Percentiles rank a stretch among this genome's conserved stretches.
Evolutionary conservation across 2,797 vertebrate species (phyloP).

Genomic region (Enteromius mattozi): DNA sequence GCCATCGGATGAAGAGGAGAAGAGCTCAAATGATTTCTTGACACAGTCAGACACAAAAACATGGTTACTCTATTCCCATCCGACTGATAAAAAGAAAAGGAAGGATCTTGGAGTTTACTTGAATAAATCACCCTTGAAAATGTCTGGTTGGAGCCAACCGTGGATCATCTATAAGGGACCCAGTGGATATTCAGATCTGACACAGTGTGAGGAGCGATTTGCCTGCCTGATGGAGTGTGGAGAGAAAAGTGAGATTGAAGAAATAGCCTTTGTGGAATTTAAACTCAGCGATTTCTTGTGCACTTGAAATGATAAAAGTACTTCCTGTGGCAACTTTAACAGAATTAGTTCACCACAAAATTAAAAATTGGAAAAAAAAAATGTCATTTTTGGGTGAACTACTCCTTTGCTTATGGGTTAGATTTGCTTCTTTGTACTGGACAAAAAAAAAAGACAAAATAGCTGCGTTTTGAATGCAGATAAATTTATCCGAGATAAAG

Average conservation of each 20-base stretch:
- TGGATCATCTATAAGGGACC: slow-evolving; percentile 85
- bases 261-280: slow-evolving; percentile 80
- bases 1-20: slow-evolving; percentile 59
- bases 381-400: no score
- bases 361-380: neutral
- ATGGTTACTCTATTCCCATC: slow-evolving; percentile 92
- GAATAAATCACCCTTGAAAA: slow-evolving; percentile 81
- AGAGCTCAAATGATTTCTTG: slow-evolving; percentile 65
- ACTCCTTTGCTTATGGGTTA: no score
- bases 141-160: slow-evolving; percentile 77
- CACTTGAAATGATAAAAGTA: neutral
- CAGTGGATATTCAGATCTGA: slow-evolving; percentile 91
- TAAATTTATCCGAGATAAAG: neutral
- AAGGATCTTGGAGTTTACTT: slow-evolving; percentile 86
- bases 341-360: neutral
- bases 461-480: neutral
- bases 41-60: slow-evolving; percentile 64
- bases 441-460: no score
- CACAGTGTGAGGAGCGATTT: slow-evolving; percentile 79
- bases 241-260: slow-evolving; percentile 75
- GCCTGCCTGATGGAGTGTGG: slow-evolving; percentile 91
- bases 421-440: no score
- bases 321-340: neutral
- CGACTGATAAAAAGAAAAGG: slow-evolving; percentile 75
- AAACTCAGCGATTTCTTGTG: slow-evolving; percentile 43